Evolutionary conservation across 2,113 vertebrate species (phyloP).

Genomic region (Cynoglossus semilaevis): DNA sequence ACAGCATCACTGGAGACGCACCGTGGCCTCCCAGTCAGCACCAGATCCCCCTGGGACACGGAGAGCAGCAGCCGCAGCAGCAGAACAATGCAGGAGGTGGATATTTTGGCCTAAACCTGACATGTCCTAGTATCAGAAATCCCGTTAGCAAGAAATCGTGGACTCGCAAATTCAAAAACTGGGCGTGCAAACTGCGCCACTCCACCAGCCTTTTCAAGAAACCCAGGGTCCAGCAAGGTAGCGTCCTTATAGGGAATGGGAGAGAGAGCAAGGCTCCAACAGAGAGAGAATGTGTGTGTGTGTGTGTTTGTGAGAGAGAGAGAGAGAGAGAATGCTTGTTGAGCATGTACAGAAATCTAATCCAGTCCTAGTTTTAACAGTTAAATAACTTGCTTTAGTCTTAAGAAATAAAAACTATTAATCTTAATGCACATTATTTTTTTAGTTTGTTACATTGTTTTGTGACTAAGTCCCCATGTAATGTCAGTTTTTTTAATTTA

Average conservation of each 20-base stretch:
- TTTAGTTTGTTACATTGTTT: slow-evolving; percentile 42
- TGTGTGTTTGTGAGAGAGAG: too few relatives aligned
- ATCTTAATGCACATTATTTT: slow-evolving; percentile 38
- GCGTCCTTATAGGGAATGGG: slow-evolving; percentile 80
- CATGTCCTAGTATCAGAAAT: slow-evolving; percentile 97
- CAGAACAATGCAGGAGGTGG: slow-evolving; percentile 90
- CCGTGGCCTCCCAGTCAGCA: slow-evolving; percentile 74
- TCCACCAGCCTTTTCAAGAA: slow-evolving; percentile 94
- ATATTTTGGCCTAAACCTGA: slow-evolving; percentile 98
- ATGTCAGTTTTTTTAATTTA: slow-evolving; percentile 39
- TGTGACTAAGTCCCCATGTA: slow-evolving; percentile 40
- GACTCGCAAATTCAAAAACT: slow-evolving; percentile 96
- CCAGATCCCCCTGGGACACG: slow-evolving; percentile 76
- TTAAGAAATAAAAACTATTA: slow-evolving; percentile 43
- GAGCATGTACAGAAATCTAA: slow-evolving; percentile 66
- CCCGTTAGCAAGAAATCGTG: slow-evolving; percentile 97
- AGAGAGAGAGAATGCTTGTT: slow-evolving; percentile 59
- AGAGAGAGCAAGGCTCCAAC: slow-evolving; percentile 28
- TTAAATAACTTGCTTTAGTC: slow-evolving; percentile 54
- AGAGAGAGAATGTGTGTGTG: slow-evolving; percentile 68
- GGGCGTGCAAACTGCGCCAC: slow-evolving; percentile 92
- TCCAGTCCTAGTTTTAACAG: slow-evolving; percentile 69
- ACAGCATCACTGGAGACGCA: slow-evolving; percentile 79
- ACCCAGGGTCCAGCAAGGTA: slow-evolving; percentile 92
- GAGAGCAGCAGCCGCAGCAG: slow-evolving; percentile 76